These are phyloP conservation scores for Magallana gigas DNA, from an alignment of 1,140 invertebrate genomes.

Conservation along the genomic window DNA sequence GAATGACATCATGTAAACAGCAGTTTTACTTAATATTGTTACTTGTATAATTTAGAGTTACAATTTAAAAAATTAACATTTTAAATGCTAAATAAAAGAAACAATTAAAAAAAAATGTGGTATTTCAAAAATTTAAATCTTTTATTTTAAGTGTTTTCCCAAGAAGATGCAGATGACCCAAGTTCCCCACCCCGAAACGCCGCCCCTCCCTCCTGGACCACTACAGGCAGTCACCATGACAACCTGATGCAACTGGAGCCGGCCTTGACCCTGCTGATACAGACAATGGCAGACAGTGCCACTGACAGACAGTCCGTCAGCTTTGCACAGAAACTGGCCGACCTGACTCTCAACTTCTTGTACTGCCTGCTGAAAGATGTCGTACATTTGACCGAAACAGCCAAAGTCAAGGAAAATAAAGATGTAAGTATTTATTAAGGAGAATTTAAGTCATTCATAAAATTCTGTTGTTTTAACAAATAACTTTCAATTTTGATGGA, in stretches of 20 bases:
- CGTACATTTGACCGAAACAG: conserved; percentile 47
- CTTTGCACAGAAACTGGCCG: conserved; percentile 61
- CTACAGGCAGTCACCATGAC: conserved; percentile 50
- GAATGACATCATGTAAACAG: no score
- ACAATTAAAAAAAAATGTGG: no score
- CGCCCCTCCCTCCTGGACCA: conserved; percentile 18
- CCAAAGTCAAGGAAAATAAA: conserved; percentile 33
- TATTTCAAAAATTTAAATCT: no score
- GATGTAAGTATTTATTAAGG: background rate
- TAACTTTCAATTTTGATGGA: background rate
- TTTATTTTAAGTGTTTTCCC: conserved; percentile 63
- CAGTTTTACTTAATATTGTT: no score
- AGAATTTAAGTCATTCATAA: background rate
- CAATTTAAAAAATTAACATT: no score
- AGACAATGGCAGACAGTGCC: conserved; percentile 58
- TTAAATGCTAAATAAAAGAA: no score
- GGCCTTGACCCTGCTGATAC: conserved; percentile 62
- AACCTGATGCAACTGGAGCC: conserved; percentile 63
- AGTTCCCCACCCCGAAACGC: background rate
- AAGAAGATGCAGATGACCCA: conserved; percentile 42
- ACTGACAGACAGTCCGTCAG: conserved; percentile 62
- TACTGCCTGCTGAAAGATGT: conserved; percentile 67
- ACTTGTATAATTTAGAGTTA: no score
- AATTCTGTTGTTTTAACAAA: conserved; percentile 14
- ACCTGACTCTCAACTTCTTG: conserved; percentile 68